A percentile compares a stretch with the other conserved stretches of the same genome.
Evolutionary conservation across 2,113 vertebrate species (phyloP).

Genomic region (Edolisoma coerulescens): DNA sequence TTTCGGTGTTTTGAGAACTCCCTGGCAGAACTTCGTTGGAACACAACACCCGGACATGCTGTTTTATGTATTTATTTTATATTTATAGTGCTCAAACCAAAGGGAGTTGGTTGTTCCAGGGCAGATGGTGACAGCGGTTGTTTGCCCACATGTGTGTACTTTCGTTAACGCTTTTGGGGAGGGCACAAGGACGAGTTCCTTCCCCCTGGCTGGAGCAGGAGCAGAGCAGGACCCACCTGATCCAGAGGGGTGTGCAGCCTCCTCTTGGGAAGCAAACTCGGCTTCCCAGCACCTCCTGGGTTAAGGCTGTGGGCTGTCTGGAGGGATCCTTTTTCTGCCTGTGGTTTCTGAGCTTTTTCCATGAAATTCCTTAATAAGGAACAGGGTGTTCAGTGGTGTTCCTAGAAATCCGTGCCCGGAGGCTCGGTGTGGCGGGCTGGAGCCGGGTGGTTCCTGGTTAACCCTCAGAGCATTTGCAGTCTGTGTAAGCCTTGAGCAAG

Average conservation of each 20-base stretch:
- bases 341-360: neutral
- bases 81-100: neutral
- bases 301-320: neutral
- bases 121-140: neutral
- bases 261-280: fast-evolving
- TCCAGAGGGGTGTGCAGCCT: neutral
- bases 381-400: neutral
- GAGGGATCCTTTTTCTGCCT: neutral
- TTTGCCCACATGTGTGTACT: neutral
- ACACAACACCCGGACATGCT: fast-evolving
- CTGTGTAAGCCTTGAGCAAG: neutral
- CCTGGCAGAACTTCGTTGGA: neutral
- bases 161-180: neutral
- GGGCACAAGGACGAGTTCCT: neutral
- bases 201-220: neutral
- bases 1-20: neutral
- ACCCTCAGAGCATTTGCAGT: neutral
- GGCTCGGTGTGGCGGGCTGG: neutral
- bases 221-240: neutral
- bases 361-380: neutral
- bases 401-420: neutral
- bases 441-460: neutral
- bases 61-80: neutral
- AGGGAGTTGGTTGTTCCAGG: neutral
- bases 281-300: neutral